Evolutionary conservation across 2,888 invertebrate species (phyloP), one percentile per base, ranked within the genome.

Genomic region (Hyppa rectilinea): DNA sequence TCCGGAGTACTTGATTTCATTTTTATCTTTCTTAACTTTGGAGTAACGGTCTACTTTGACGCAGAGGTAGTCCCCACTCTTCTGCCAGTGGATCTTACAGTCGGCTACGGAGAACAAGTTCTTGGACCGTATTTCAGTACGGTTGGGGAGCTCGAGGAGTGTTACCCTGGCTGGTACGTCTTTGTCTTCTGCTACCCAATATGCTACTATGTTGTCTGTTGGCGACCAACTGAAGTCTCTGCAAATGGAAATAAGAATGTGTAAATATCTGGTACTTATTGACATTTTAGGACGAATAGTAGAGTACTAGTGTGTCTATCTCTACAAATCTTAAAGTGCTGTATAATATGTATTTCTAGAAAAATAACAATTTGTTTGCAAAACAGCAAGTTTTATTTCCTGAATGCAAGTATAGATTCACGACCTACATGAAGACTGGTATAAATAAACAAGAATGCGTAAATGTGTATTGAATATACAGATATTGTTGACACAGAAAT

Each of bases 21-120:
- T 97, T 88, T 99, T 99, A 90, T 99, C 99, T 89, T 99, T 99
- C 87, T 98, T 98, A n/a, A 98, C 97, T 96, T 99, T 99, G 5
- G 98, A 97, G 92, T 97, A 97, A n/a, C 97, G 96, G 82, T 96
- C 96, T n/a, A 96, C 96, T 96, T 99, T 99, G 0, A 99, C 99
- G 87, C 99, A 99, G 36, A 99, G 96, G 91, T 99, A 99, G 92
- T 99, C 99, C 0, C 99, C 99, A 34, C 98, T 98, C 93, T 99
- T 99, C 93, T 99, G 99, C 99, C 99, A 99, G 92, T 99, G 99
- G 92, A 99, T 98, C 88, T 99, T 99, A 92, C 99, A 99, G 91
- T 99, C 99, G 1, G 99, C 99, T 0, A 99, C 99, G 79, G 98
- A 99, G 96, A 99, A 99, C 70, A 99, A 96, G 93, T 99, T 99